These are phyloP conservation scores for Corapipo altera DNA, from an alignment of 2,113 vertebrate species.

Conservation along the genomic window DNA sequence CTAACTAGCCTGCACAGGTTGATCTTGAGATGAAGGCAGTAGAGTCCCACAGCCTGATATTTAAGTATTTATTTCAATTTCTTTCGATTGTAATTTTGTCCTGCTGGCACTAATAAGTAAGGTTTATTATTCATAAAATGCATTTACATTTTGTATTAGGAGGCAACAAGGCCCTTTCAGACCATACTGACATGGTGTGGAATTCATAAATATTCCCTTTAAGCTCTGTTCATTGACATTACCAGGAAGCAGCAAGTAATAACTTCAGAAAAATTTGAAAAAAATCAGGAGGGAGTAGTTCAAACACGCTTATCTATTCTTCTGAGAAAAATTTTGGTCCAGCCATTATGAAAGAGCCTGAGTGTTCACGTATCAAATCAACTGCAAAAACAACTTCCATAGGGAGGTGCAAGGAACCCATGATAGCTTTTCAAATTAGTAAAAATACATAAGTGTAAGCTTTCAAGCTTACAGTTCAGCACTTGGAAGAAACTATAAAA, in stretches of 20 bases:
- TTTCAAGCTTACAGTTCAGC: not conserved
- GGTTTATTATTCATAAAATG: not conserved
- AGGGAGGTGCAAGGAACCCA: not conserved
- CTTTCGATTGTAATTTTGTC: not conserved
- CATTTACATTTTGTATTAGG: not conserved
- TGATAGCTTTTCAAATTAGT: not conserved
- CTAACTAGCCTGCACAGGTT: constrained; percentile 23
- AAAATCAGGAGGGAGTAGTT: not conserved
- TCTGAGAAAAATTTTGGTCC: not conserved
- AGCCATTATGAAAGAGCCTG: not conserved
- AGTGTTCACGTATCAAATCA: not conserved
- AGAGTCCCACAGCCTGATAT: constrained; percentile 7
- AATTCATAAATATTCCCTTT: not conserved
- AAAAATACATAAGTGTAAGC: not conserved
- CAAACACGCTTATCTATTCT: not conserved
- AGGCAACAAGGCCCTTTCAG: not conserved
- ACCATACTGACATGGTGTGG: not conserved
- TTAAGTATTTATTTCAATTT: not conserved
- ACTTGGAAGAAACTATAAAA: not conserved
- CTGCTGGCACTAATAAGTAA: not conserved
- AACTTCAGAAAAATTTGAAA: not conserved
- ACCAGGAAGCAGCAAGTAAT: not conserved
- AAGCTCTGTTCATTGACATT: not conserved
- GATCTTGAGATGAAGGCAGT: not conserved
- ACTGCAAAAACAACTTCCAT: not conserved